A percentile compares a stretch with the other conserved stretches of the same genome.
Conservation (phyloP, 2,113 vertebrate species). For the Leptobrachium leishanense region DNA sequence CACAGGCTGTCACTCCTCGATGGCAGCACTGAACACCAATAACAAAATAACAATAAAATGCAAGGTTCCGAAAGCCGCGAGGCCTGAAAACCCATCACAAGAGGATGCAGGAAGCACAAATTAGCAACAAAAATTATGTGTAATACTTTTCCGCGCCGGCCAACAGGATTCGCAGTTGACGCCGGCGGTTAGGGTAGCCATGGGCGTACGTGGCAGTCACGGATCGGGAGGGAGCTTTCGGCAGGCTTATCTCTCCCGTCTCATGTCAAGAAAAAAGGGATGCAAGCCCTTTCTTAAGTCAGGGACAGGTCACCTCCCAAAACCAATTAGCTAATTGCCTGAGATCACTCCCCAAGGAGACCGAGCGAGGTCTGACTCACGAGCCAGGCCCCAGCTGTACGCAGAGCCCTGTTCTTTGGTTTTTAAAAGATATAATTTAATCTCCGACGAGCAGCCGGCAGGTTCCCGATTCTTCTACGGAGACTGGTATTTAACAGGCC, state of each 20-base stretch:
- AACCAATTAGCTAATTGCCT: constrained; percentile 78
- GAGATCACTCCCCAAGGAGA: constrained; percentile 61
- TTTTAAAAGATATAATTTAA: constrained; percentile 58
- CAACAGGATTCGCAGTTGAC: too few relatives aligned
- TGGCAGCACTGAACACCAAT: too few relatives aligned
- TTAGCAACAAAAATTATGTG: too few relatives aligned
- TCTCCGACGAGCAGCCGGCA: neutral
- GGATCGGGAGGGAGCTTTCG: constrained; percentile 43
- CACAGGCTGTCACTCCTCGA: too few relatives aligned
- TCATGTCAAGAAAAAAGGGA: constrained; percentile 59
- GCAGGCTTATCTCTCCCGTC: constrained; percentile 55
- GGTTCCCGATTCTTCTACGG: neutral
- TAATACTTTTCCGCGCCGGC: too few relatives aligned
- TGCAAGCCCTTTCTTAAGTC: constrained; percentile 54
- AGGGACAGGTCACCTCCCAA: constrained; percentile 64
- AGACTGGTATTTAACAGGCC: neutral
- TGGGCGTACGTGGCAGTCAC: too few relatives aligned
- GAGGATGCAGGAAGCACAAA: too few relatives aligned
- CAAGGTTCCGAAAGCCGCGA: too few relatives aligned
- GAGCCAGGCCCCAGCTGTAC: constrained; percentile 60
- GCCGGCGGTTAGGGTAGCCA: too few relatives aligned
- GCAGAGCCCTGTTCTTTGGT: constrained; percentile 57
- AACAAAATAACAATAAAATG: too few relatives aligned
- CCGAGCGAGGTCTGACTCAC: constrained; percentile 60
- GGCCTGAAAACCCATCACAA: too few relatives aligned